A percentile compares a stretch with the other conserved stretches of the same genome.
phyloP scores from a whole-genome alignment of 2,113 vertebrate species.

The Castor canadensis region DNA sequence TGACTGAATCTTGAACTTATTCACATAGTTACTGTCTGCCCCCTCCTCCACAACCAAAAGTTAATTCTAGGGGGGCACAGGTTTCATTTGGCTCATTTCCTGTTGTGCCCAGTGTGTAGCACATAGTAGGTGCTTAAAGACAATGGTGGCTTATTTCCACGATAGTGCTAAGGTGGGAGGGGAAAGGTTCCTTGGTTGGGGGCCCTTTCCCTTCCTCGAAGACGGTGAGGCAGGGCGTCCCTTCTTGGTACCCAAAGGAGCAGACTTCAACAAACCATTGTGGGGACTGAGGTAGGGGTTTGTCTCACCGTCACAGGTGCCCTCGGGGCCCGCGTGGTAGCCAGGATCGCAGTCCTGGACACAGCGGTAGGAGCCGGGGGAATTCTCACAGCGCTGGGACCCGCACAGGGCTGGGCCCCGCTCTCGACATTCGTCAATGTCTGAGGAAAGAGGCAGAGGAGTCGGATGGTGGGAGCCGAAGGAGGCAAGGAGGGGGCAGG shows the following conservation, averaged over 20 bases:
- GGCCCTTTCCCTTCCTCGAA: background rate
- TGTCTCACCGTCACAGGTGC: constrained; percentile 86
- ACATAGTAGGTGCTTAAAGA: background rate
- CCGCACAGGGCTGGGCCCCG: constrained; percentile 82
- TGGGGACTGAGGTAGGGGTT: rapidly evolving
- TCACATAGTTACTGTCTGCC: background rate
- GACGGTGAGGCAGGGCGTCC: background rate
- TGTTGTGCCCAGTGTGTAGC: background rate
- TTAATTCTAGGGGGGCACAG: background rate
- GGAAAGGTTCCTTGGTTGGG: too few species aligned
- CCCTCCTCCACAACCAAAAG: too few species aligned
- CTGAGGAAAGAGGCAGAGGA: constrained; percentile 73
- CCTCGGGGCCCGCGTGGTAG: constrained; percentile 72
- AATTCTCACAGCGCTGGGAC: constrained; percentile 89
- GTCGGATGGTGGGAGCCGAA: background rate
- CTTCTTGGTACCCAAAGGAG: background rate
- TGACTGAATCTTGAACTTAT: background rate
- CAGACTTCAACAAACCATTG: too few species aligned
- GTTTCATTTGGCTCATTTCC: background rate
- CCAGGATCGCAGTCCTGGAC: constrained; percentile 87
- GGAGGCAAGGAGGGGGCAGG: background rate
- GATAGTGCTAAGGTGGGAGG: background rate
- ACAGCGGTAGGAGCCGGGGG: constrained; percentile 91
- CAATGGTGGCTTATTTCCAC: background rate
- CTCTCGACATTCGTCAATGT: constrained; percentile 90